Percentiles rank a stretch among this genome's conserved stretches.
Conservation (phyloP, 2,888 invertebrate genomes). For the Esperia sulphurella region DNA sequence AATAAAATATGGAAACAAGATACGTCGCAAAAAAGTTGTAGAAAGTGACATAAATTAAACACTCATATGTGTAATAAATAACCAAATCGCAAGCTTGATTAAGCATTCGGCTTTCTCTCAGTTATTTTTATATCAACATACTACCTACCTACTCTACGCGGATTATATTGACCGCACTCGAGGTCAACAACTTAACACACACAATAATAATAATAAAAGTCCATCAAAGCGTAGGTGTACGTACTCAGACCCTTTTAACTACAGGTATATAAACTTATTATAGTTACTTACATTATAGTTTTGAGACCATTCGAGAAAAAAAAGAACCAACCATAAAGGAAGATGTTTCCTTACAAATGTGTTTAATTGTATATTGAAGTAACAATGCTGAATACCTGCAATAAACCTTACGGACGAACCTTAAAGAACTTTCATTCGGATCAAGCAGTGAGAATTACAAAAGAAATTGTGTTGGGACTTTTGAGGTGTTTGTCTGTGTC, state of each 20-base stretch:
- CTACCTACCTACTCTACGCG: conserved; percentile 12
- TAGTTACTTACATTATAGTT: no score
- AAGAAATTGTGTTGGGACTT: not conserved
- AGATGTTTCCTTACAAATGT: no score
- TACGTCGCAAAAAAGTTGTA: not conserved
- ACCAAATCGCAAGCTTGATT: conserved; percentile 2
- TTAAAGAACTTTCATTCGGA: no score
- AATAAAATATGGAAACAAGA: not conserved
- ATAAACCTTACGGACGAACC: no score
- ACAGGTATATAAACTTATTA: no score
- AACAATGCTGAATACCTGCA: no score
- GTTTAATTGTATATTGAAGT: no score
- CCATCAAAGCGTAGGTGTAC: not conserved
- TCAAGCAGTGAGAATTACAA: not conserved
- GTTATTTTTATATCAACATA: conserved; percentile 28
- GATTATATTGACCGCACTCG: conserved; percentile 17
- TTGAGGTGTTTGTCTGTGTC: not conserved
- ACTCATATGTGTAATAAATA: not conserved
- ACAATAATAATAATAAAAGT: conserved; percentile 22
- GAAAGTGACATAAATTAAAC: not conserved
- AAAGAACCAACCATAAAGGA: no score
- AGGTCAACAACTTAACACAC: conserved; percentile 28
- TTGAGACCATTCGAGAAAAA: no score
- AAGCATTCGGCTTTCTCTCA: conserved; percentile 32
- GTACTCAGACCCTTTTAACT: not conserved